phyloP scores from a whole-genome alignment of 2,888 invertebrate species.

The Rhagophthalmus giganteus region DNA sequence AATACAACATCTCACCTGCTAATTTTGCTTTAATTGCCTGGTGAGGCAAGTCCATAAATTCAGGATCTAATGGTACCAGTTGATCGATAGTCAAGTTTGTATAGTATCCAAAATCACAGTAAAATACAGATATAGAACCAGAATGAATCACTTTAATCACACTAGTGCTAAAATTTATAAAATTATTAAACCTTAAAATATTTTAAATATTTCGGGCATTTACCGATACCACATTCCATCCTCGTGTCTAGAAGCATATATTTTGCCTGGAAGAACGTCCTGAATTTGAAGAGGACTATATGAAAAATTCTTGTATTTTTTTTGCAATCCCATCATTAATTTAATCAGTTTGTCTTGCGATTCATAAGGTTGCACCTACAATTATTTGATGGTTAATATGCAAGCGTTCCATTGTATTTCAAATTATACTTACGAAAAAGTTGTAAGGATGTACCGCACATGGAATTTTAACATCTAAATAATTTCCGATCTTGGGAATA shows the following conservation, averaged over 20 bases:
- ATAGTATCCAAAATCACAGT: slow-evolving; percentile 68
- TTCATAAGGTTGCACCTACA: slow-evolving; percentile 59
- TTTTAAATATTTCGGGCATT: slow-evolving; percentile 37
- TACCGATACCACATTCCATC: slow-evolving; percentile 77
- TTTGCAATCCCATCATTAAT: slow-evolving; percentile 70
- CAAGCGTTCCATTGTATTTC: too few relatives aligned
- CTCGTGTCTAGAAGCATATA: slow-evolving; percentile 70
- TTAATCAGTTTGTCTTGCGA: slow-evolving; percentile 56
- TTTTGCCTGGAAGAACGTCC: slow-evolving; percentile 59
- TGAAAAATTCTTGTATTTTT: slow-evolving; percentile 61
- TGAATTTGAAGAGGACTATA: slow-evolving; percentile 53
- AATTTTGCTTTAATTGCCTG: slow-evolving; percentile 69
- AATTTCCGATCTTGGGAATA: slow-evolving; percentile 58
- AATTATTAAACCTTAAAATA: not conserved
- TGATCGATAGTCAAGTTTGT: slow-evolving; percentile 60
- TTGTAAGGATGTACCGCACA: slow-evolving; percentile 78
- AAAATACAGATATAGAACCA: slow-evolving; percentile 63
- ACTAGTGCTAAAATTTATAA: slow-evolving; percentile 55
- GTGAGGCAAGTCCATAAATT: slow-evolving; percentile 64
- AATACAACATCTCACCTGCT: slow-evolving; percentile 54
- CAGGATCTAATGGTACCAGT: slow-evolving; percentile 59
- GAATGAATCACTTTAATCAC: slow-evolving; percentile 60
- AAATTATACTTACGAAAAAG: slow-evolving; percentile 62
- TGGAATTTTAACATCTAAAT: slow-evolving; percentile 72
- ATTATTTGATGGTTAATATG: not conserved